Conservation (phyloP, 2,888 invertebrate species). For the Nasonia oneida region DNA sequence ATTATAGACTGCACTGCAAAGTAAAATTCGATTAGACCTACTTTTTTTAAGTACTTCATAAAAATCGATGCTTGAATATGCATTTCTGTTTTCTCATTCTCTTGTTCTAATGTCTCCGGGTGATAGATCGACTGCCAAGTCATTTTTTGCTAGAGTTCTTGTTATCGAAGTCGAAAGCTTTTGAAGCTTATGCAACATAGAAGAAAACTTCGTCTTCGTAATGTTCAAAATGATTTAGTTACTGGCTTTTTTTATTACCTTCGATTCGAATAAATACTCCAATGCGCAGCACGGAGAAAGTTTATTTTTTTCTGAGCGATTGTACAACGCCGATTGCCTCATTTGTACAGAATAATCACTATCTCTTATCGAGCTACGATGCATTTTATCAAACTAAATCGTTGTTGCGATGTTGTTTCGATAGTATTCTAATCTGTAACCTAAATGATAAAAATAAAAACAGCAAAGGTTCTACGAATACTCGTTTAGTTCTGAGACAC, state of each 20-base stretch:
- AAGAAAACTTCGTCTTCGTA: background rate
- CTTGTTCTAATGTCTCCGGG: background rate
- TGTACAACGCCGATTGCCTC: constrained; percentile 44
- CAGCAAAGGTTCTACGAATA: constrained; percentile 38
- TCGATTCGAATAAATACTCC: constrained; percentile 20
- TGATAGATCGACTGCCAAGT: background rate
- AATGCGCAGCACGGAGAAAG: constrained; percentile 37
- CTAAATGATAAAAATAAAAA: constrained; percentile 48
- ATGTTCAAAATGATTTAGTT: background rate
- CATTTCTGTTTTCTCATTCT: background rate
- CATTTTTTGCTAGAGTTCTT: background rate
- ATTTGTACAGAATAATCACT: constrained; percentile 43
- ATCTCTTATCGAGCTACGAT: constrained; percentile 37
- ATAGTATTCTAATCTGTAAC: constrained; percentile 33
- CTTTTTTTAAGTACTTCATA: background rate
- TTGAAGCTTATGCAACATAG: background rate
- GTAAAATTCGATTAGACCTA: constrained; percentile 11
- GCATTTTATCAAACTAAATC: constrained; percentile 47
- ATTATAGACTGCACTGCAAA: background rate
- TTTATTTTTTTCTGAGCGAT: constrained; percentile 32
- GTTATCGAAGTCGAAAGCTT: background rate
- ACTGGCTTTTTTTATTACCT: background rate
- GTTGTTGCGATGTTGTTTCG: constrained; percentile 32
- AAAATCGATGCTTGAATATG: background rate
- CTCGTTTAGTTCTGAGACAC: background rate